These are phyloP conservation scores for Stictonetta naevosa DNA, from an alignment of 2,113 vertebrate species.

Conservation along the genomic window DNA sequence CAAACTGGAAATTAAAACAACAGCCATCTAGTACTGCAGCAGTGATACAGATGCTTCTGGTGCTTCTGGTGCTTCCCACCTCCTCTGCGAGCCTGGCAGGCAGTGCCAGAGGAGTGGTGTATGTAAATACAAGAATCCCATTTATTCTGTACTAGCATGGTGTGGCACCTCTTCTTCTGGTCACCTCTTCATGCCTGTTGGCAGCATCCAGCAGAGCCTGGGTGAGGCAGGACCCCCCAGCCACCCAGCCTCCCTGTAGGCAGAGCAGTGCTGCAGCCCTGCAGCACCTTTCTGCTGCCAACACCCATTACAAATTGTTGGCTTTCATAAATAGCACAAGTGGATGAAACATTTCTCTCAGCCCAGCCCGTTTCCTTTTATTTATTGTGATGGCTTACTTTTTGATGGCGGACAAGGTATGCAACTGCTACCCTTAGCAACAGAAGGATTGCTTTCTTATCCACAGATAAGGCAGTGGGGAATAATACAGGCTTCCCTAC, in stretches of 20 bases:
- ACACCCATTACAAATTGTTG: constrained; percentile 24
- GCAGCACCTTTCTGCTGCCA: background rate
- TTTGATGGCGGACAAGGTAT: background rate
- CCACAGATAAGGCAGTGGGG: background rate
- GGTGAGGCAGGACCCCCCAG: background rate
- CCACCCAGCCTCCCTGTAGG: background rate
- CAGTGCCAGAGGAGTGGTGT: background rate
- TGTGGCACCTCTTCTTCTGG: background rate
- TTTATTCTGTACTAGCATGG: constrained; percentile 44
- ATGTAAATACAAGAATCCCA: constrained; percentile 17
- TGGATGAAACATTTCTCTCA: background rate
- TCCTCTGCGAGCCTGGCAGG: background rate
- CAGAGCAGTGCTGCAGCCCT: background rate
- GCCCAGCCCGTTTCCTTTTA: background rate
- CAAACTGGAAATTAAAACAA: constrained; percentile 71
- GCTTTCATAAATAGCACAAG: constrained; percentile 1
- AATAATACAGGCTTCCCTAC: background rate
- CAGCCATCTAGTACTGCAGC: background rate
- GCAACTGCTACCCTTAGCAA: constrained; percentile 3
- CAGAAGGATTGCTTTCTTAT: background rate
- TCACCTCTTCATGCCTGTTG: constrained; percentile 26
- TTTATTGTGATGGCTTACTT: constrained; percentile 20
- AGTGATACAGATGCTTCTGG: background rate
- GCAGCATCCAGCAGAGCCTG: constrained; percentile 10
- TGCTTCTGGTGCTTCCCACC: background rate